phyloP scores from a whole-genome alignment of 2,888 invertebrate genomes.

The Eudemis profundana region DNA sequence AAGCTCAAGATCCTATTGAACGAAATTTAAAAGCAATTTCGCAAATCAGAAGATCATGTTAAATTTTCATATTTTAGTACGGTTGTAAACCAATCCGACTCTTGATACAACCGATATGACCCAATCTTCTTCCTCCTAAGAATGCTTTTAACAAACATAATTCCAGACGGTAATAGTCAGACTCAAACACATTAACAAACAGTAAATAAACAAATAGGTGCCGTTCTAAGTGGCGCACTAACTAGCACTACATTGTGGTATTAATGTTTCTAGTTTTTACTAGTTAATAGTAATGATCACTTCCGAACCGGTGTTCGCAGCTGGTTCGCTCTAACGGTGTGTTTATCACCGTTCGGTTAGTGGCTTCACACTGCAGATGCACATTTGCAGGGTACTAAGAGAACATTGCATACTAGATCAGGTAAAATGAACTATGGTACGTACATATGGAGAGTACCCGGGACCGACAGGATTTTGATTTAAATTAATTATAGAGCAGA shows the following conservation, averaged over 20 bases:
- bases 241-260: background rate
- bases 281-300: conserved; percentile 31
- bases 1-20: too few species aligned
- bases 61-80: too few species aligned
- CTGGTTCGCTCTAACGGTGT: conserved; percentile 34
- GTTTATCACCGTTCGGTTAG: conserved; percentile 31
- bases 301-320: conserved; percentile 31
- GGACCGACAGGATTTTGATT: too few species aligned
- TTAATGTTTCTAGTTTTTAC: conserved; percentile 11
- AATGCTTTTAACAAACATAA: too few species aligned
- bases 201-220: background rate
- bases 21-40: too few species aligned
- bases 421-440: background rate
- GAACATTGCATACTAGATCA: conserved; percentile 1
- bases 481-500: too few species aligned
- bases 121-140: too few species aligned
- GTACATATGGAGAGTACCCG: background rate
- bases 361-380: conserved; percentile 14
- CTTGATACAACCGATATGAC: too few species aligned
- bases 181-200: background rate
- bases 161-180: too few species aligned
- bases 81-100: too few species aligned
- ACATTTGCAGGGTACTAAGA: background rate
- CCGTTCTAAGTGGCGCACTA: background rate
- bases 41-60: too few species aligned